A percentile compares a stretch with the other conserved stretches of the same genome.
Evolutionary conservation across 2,888 invertebrate species (phyloP).

Genomic region (Cactoblastis cactorum): DNA sequence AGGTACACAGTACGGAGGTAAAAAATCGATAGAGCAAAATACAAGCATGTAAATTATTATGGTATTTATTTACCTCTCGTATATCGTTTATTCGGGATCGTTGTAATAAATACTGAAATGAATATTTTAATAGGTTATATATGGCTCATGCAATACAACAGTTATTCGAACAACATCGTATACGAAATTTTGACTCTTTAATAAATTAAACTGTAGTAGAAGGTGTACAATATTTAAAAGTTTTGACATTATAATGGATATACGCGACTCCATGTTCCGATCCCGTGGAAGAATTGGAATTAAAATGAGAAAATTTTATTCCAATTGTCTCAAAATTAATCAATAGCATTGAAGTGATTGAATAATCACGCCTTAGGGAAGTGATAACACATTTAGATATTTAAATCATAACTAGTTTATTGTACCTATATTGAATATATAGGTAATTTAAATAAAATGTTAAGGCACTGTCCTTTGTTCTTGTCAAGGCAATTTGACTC

Average conservation of each 20-base stretch:
- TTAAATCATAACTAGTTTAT: too few relatives aligned
- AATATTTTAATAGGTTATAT: conserved; percentile 8
- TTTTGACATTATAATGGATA: too few relatives aligned
- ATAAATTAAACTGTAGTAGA: background rate
- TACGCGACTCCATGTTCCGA: too few relatives aligned
- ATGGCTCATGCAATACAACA: conserved; percentile 4
- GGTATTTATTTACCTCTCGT: conserved; percentile 5
- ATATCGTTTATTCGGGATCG: conserved; percentile 9
- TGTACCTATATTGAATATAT: too few relatives aligned
- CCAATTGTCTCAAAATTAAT: too few relatives aligned
- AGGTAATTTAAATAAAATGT: background rate
- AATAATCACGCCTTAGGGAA: too few relatives aligned
- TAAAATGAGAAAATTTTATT: too few relatives aligned
- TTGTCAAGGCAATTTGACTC: conserved; percentile 8
- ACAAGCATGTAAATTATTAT: background rate
- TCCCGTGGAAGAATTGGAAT: too few relatives aligned
- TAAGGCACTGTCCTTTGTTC: background rate
- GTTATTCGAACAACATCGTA: conserved; percentile 5
- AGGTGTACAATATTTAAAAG: too few relatives aligned
- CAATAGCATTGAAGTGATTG: too few relatives aligned
- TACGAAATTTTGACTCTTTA: background rate
- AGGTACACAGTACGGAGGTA: background rate
- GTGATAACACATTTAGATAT: too few relatives aligned
- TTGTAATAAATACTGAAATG: conserved; percentile 9
- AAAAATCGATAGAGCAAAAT: background rate